phyloP scores from a whole-genome alignment of 2,113 vertebrate species.

The Sinocyclocheilus anophthalmus region DNA sequence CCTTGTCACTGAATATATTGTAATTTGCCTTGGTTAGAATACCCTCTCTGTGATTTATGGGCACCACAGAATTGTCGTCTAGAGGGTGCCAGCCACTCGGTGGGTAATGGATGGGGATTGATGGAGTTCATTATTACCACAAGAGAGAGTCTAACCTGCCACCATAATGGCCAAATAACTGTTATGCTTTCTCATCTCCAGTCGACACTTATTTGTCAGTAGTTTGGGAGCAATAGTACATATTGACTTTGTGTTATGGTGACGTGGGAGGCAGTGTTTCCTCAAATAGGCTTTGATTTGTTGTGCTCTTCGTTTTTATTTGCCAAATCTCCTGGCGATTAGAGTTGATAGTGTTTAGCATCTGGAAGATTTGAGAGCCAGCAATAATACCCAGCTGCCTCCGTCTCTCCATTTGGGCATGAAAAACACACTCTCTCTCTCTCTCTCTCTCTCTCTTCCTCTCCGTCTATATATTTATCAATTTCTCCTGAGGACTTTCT shows the following conservation, averaged over 20 bases:
- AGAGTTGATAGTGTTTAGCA: constrained; percentile 38
- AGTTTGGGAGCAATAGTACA: constrained; percentile 25
- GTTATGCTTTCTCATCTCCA: neutral
- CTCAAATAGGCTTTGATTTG: constrained; percentile 42
- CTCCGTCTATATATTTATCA: neutral
- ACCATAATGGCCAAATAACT: constrained; percentile 31
- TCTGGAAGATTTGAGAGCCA: constrained; percentile 24
- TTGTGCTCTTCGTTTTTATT: constrained; percentile 37
- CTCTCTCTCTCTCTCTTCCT: neutral
- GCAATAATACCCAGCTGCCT: neutral
- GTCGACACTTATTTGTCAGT: constrained; percentile 29
- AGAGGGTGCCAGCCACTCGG: constrained; percentile 23
- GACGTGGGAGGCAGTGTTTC: constrained; percentile 13
- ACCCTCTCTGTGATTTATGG: constrained; percentile 14
- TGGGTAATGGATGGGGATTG: constrained; percentile 25
- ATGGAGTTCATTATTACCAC: constrained; percentile 37
- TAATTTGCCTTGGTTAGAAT: neutral
- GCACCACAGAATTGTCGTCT: constrained; percentile 9
- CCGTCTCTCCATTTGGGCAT: neutral
- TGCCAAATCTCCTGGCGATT: constrained; percentile 4
- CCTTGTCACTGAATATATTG: constrained; percentile 17
- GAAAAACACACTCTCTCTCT: neutral
- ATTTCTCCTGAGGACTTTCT: constrained; percentile 21
- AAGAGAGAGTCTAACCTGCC: constrained; percentile 34
- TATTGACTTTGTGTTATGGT: constrained; percentile 41